Conservation (phyloP, 2,797 vertebrate species). For the Silurus lanzhouensis region DNA sequence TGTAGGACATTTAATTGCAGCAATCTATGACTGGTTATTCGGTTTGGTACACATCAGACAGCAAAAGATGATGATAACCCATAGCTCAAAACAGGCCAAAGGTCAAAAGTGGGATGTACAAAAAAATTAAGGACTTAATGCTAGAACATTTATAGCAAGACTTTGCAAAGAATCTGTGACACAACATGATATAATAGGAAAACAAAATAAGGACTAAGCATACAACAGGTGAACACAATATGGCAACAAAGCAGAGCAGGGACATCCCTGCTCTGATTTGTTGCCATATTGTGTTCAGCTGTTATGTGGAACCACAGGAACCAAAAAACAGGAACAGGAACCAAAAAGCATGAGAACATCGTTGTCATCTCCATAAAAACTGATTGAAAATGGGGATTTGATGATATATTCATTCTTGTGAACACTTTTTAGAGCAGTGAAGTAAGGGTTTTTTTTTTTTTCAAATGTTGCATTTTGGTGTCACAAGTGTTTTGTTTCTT, state of each 20-base stretch:
- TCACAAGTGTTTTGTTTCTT: background rate
- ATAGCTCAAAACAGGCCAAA: background rate
- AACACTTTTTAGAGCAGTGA: background rate
- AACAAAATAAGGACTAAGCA: background rate
- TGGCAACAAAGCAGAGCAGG: background rate
- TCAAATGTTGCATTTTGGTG: conserved; percentile 11
- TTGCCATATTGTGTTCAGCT: too few species aligned
- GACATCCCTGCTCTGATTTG: background rate
- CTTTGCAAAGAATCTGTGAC: background rate
- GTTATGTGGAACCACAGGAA: too few species aligned
- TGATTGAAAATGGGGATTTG: background rate
- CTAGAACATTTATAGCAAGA: background rate
- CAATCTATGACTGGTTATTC: too few species aligned
- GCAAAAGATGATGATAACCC: background rate
- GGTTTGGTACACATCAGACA: too few species aligned
- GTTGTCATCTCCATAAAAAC: background rate
- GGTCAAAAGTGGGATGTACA: background rate
- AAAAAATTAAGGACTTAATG: background rate
- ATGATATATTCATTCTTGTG: background rate
- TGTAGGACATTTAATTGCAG: background rate
- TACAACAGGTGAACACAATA: conserved; percentile 1
- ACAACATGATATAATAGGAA: background rate
- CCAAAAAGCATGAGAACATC: background rate
- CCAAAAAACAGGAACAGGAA: too few species aligned
- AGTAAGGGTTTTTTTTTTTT: background rate